Conservation (phyloP, 2,888 invertebrate species). For the Ormyrus rosae region DNA sequence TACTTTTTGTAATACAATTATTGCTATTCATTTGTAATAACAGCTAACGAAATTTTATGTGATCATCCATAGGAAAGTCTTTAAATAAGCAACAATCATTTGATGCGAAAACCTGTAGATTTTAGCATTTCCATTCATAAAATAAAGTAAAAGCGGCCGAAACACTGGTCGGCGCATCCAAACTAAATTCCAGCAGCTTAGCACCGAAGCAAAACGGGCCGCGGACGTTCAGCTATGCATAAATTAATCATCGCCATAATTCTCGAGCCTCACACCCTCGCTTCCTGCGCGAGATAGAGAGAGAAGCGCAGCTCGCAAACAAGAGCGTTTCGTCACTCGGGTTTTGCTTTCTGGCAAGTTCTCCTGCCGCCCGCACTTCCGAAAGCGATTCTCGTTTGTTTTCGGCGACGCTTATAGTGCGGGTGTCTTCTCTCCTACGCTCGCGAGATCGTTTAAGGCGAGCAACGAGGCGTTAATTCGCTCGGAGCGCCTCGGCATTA, state of each 20-base stretch:
- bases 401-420: slow-evolving; percentile 23
- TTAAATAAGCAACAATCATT: no score
- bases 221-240: slow-evolving; percentile 22
- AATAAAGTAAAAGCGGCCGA: no score
- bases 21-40: no score
- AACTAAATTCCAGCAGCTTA: no score
- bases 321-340: slow-evolving; percentile 42
- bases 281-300: neutral
- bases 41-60: no score
- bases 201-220: no score
- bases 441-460: slow-evolving; percentile 22
- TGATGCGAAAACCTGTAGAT: no score
- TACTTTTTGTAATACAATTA: no score
- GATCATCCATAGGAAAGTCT: no score
- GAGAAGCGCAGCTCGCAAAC: slow-evolving; percentile 31
- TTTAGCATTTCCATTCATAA: no score
- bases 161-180: no score
- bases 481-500: neutral
- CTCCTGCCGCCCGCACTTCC: neutral
- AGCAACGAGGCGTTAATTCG: slow-evolving; percentile 35
- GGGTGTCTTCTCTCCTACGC: neutral
- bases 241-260: slow-evolving; percentile 47
- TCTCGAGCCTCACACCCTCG: slow-evolving; percentile 21
- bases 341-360: neutral
- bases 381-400: slow-evolving; percentile 36